These are phyloP conservation scores for Pyrgilauda ruficollis DNA, from an alignment of 2,113 vertebrate species.

Conservation along the genomic window DNA sequence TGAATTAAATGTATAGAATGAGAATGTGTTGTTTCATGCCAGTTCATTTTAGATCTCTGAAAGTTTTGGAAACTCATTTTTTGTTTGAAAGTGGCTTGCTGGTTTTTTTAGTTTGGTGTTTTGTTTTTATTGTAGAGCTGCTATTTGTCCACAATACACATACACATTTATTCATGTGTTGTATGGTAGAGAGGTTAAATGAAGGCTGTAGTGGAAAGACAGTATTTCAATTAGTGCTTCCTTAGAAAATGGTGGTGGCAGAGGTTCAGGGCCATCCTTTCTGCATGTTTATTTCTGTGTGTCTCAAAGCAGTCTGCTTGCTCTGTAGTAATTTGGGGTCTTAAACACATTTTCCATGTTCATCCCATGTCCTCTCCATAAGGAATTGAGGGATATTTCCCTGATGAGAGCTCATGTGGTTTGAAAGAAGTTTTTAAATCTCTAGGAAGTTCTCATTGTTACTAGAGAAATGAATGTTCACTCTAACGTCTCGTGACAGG, in stretches of 20 bases:
- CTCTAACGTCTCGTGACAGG: accelerated
- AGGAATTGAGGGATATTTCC: not conserved
- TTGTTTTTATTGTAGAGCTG: not conserved
- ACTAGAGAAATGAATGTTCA: not conserved
- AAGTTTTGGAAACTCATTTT: not conserved
- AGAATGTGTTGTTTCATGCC: not conserved
- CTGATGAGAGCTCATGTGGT: not conserved
- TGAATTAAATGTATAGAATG: not conserved
- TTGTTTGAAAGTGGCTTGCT: not conserved
- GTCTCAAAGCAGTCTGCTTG: not conserved
- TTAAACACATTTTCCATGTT: not conserved
- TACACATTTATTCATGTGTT: not conserved
- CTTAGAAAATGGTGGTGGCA: not conserved
- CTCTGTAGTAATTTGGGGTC: not conserved
- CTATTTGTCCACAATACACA: not conserved
- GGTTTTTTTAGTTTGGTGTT: not conserved
- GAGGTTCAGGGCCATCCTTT: not conserved
- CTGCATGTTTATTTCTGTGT: not conserved
- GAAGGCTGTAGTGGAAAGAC: not conserved
- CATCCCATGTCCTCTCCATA: not conserved
- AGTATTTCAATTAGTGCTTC: not conserved
- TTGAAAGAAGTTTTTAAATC: not conserved
- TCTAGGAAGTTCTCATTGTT: not conserved
- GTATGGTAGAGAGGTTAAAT: not conserved
- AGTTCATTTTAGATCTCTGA: not conserved